phyloP scores from a whole-genome alignment of 2,113 vertebrate genomes.

The Porphyrio hochstetteri region DNA sequence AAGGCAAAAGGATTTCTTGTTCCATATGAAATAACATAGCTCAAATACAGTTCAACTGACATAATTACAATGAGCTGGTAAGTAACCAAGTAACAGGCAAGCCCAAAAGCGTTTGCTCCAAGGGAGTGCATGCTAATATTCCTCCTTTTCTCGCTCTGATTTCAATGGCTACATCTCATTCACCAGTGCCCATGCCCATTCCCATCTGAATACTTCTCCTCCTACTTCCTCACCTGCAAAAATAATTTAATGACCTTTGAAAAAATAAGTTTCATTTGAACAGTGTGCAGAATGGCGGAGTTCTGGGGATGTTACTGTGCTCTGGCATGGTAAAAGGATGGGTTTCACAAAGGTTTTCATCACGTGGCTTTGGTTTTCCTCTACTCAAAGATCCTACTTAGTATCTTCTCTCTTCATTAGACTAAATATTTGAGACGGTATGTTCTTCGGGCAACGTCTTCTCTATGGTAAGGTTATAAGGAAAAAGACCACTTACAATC shows the following conservation, averaged over 20 bases:
- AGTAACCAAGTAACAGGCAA: not conserved
- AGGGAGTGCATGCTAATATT: not conserved
- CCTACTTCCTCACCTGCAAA: not conserved
- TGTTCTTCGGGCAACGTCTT: not conserved
- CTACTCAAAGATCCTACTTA: not conserved
- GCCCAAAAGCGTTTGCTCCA: not conserved
- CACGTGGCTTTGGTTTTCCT: not conserved
- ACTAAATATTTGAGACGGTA: not conserved
- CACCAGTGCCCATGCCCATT: not conserved
- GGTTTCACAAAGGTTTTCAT: not conserved
- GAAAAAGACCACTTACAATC: not conserved
- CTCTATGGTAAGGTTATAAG: not conserved
- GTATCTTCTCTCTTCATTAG: not conserved
- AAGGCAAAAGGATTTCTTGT: not conserved
- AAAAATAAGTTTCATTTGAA: not conserved
- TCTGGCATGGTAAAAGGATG: not conserved
- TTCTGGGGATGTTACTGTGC: not conserved
- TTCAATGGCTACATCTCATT: not conserved
- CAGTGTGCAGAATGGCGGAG: not conserved
- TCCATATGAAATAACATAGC: not conserved
- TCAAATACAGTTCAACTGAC: not conserved
- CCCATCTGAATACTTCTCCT: not conserved
- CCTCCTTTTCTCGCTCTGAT: not conserved
- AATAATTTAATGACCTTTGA: not conserved
- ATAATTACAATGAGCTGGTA: not conserved